A percentile compares a stretch with the other conserved stretches of the same genome.
Evolutionary conservation across 2,113 vertebrate species (phyloP).

Genomic region (Gymnobelideus leadbeateri): DNA sequence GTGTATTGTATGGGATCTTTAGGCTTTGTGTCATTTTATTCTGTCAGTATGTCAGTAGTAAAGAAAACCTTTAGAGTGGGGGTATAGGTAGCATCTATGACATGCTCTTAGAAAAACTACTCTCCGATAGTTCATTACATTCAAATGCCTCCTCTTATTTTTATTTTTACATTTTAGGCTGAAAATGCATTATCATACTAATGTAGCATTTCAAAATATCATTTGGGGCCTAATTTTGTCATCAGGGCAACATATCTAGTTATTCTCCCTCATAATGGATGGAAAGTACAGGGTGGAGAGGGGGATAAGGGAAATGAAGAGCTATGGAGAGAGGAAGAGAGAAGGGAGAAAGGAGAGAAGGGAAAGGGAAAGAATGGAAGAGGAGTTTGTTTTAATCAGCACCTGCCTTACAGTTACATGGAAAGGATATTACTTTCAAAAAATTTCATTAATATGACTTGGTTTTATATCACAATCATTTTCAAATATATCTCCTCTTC

Average conservation of each 20-base stretch:
- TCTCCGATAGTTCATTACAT: slow-evolving; percentile 38
- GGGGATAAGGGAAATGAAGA: not conserved
- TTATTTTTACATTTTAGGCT: slow-evolving; percentile 26
- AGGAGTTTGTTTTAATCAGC: not conserved
- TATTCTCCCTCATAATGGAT: not conserved
- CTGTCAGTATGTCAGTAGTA: slow-evolving; percentile 62
- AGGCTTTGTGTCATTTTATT: slow-evolving; percentile 65
- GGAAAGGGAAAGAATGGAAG: not conserved
- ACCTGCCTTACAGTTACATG: not conserved
- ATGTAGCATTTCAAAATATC: slow-evolving; percentile 10
- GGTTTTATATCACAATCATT: not conserved
- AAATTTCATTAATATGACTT: not conserved
- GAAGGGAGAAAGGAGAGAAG: not conserved
- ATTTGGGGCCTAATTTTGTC: not conserved
- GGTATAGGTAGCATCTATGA: not conserved
- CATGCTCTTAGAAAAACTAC: slow-evolving; percentile 46
- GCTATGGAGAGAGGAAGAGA: not conserved
- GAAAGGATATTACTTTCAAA: not conserved
- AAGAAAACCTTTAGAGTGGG: not conserved
- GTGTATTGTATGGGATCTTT: slow-evolving; percentile 14
- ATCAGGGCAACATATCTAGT: not conserved
- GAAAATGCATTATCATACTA: slow-evolving; percentile 36
- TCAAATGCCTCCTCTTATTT: not conserved
- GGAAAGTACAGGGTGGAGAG: not conserved
- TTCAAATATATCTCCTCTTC: not conserved